These are phyloP conservation scores for Cerceris ruficornis DNA, from an alignment of 2,888 invertebrate species.

Conservation along the genomic window DNA sequence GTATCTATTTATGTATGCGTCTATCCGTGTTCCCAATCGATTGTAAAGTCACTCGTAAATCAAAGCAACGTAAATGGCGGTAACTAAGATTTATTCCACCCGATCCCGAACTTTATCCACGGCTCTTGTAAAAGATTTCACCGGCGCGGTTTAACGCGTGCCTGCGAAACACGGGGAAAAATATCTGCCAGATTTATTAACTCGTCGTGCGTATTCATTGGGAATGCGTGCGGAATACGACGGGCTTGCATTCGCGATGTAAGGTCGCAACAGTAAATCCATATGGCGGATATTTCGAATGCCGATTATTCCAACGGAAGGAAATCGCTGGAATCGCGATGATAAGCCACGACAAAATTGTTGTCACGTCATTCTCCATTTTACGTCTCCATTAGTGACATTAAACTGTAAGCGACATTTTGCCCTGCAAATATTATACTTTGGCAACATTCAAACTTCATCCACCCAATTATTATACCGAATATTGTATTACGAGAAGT, in stretches of 20 bases:
- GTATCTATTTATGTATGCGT: conserved; percentile 10
- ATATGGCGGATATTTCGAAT: conserved; percentile 30
- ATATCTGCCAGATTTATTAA: conserved; percentile 16
- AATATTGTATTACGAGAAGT: too few relatives aligned
- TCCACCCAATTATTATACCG: too few relatives aligned
- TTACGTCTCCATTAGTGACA: background rate
- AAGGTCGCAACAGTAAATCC: conserved; percentile 31
- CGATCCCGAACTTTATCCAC: conserved; percentile 11
- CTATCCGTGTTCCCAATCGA: conserved; percentile 11
- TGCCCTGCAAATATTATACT: too few relatives aligned
- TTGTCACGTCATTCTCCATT: conserved; percentile 20
- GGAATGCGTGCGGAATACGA: conserved; percentile 2
- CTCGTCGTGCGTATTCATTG: conserved; percentile 18
- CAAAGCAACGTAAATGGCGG: conserved; percentile 10
- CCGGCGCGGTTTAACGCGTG: conserved; percentile 1
- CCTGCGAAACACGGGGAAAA: conserved; percentile 4
- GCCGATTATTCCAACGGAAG: conserved; percentile 37
- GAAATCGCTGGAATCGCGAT: conserved; percentile 23
- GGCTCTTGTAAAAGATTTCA: conserved; percentile 3
- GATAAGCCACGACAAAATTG: conserved; percentile 33
- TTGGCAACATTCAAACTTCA: too few relatives aligned
- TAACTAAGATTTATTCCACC: conserved; percentile 22
- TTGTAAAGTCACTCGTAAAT: conserved; percentile 19
- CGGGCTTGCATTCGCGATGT: conserved; percentile 7
- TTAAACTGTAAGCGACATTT: too few relatives aligned